Evolutionary conservation across 2,888 invertebrate genomes (phyloP).

Genomic region (Poecilus cupreus): DNA sequence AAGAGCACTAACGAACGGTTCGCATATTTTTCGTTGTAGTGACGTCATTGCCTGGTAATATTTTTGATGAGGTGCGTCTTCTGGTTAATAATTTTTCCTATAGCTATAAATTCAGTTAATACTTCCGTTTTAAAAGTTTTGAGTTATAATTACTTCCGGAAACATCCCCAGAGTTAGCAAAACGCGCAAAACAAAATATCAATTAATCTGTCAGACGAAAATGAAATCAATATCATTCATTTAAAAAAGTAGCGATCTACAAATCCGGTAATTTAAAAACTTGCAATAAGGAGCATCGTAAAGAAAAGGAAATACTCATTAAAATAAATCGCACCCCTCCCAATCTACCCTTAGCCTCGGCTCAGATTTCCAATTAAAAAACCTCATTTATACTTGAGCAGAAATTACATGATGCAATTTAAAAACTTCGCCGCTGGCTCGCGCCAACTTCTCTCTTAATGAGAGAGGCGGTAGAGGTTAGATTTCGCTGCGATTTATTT

Average conservation of each 20-base stretch:
- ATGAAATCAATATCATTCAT: conserved; percentile 41
- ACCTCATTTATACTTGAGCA: conserved; percentile 72
- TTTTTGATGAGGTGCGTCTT: neutral
- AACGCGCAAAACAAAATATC: conserved; percentile 17
- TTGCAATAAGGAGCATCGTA: conserved; percentile 55
- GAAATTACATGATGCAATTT: conserved; percentile 73
- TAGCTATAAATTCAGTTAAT: neutral
- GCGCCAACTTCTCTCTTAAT: conserved; percentile 66
- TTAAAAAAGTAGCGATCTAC: conserved; percentile 6
- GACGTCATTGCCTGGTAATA: no score
- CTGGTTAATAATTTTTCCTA: no score
- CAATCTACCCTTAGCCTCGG: conserved; percentile 63
- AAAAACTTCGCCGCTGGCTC: conserved; percentile 67
- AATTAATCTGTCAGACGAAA: conserved; percentile 29
- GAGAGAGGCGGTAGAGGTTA: conserved; percentile 64
- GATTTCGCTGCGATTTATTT: conserved; percentile 65
- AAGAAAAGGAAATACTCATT: conserved; percentile 68
- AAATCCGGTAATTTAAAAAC: conserved; percentile 56
- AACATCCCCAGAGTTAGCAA: conserved; percentile 28
- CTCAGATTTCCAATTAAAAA: conserved; percentile 73
- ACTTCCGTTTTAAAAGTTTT: neutral
- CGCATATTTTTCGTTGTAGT: no score
- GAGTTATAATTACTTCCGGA: conserved; percentile 15
- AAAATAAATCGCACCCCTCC: conserved; percentile 68
- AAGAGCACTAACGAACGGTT: no score